Evolutionary conservation across 2,113 vertebrate genomes (phyloP).

Genomic region (Holacanthus passer): DNA sequence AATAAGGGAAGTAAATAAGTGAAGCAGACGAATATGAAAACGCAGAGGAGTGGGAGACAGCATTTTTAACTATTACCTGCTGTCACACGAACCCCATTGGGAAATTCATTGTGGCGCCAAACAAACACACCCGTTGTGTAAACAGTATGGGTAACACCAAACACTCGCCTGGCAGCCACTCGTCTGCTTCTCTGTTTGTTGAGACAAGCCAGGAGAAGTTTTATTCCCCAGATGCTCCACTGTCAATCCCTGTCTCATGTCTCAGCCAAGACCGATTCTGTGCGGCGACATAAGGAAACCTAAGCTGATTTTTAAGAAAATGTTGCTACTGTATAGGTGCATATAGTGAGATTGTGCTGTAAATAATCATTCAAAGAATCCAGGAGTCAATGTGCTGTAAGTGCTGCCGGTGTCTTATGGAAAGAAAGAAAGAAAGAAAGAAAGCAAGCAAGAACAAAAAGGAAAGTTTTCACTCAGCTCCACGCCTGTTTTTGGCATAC

Average conservation of each 20-base stretch:
- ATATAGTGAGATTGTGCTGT: conserved; percentile 13
- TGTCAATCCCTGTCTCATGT: conserved; percentile 53
- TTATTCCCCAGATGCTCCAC: conserved; percentile 65
- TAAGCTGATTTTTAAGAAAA: conserved; percentile 21
- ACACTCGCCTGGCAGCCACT: conserved; percentile 60
- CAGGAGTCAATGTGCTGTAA: conserved; percentile 1
- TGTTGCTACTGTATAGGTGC: conserved; percentile 11
- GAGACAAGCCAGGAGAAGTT: conserved; percentile 67
- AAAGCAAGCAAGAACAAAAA: conserved; percentile 30
- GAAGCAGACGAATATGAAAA: conserved; percentile 46
- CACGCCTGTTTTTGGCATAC: conserved; percentile 41
- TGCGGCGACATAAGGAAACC: conserved; percentile 43
- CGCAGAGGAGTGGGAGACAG: conserved; percentile 21
- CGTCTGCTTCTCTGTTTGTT: conserved; percentile 54
- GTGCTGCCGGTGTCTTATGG: conserved; percentile 20
- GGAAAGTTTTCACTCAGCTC: conserved; percentile 27
- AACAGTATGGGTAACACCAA: conserved; percentile 67
- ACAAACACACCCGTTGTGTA: conserved; percentile 63
- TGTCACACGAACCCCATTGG: conserved; percentile 63
- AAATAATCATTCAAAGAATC: conserved; percentile 17
- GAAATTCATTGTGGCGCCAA: conserved; percentile 59
- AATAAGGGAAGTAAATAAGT: conserved; percentile 19
- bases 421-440: neutral
- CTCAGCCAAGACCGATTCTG: conserved; percentile 38
- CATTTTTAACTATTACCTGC: conserved; percentile 56